Base-by-base conservation (phyloP, 2,888 invertebrate species). In the Xanthorhoe designata region DNA sequence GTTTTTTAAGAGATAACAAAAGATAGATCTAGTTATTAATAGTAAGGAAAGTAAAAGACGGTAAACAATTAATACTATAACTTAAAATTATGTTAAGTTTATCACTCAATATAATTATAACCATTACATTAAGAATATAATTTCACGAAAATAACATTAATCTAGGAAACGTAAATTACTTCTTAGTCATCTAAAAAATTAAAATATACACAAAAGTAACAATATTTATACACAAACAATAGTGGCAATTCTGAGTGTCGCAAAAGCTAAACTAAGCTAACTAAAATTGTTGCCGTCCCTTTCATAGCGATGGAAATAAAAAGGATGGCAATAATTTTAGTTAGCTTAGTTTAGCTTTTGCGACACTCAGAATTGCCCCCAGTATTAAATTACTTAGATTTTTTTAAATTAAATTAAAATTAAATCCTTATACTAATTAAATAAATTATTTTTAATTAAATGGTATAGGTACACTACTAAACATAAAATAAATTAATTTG, bases 11-110 rank as follows among this genome's bases (percentile, higher is more conserved):
- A 55, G 50, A 55, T 15, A 55, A 55, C 54, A 55, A 38, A 42
- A 29, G 32, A 54, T 35, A 54, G 45, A 32, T 32, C 1, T 32
- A 32, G 38, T 13, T 13, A 13, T 4, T 13, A 13, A n/a, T 45
- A 61, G 60, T 17, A n/a, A 56, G 10, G 19, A 51, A 51, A 50
- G 17, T 18, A 42, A 13, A 42, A 42, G 38, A n/a, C n/a, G n/a
- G 10, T 29, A 29, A n/a, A 52, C 15, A 52, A n/a, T 4, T 24
- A n/a, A 1, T 19, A 10, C 29, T 52, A 3, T 5, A 15, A 42
- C 32, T 32, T 19, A 38, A 18, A 6, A 50, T 0, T 42, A n/a
- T n/a, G 24, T 54, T 69, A 61, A 66, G 50, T 56, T 35, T 64
- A 18, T 35, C 9, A 19, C 18, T 7, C 32, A 32, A 54, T 38